Evolutionary conservation across 1,140 invertebrate species (phyloP).

Genomic region (Panulirus ornatus): DNA sequence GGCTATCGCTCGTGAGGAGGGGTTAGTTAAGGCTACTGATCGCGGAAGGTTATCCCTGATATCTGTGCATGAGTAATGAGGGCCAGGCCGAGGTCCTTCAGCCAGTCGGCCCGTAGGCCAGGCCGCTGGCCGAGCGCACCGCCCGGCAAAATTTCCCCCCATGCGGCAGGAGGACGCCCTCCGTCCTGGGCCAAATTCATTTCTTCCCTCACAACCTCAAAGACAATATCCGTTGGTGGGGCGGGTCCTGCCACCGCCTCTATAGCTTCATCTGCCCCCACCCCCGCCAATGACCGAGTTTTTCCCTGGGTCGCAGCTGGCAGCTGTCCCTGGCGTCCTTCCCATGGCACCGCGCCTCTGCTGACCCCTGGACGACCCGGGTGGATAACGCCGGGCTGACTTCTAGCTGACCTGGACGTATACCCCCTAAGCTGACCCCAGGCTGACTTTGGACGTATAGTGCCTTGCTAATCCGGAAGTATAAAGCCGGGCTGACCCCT

Average conservation of each 20-base stretch:
- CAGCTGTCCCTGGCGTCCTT: not conserved
- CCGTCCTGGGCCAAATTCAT: constrained; percentile 4
- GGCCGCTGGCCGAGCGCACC: not conserved
- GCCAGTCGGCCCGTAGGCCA: too few relatives aligned
- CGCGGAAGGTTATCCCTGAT: not conserved
- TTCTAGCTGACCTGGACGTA: not conserved
- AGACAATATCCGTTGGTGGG: constrained; percentile 71
- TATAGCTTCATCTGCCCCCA: constrained; percentile 64
- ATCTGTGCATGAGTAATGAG: not conserved
- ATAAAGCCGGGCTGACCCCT: too few relatives aligned
- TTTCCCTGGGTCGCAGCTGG: constrained; percentile 8
- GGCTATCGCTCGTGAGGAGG: constrained; percentile 41
- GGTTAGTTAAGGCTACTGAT: constrained; percentile 24
- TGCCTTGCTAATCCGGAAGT: not conserved
- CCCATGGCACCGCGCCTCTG: too few relatives aligned
- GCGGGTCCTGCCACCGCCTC: constrained; percentile 14
- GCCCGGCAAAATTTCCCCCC: too few relatives aligned
- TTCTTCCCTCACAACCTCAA: constrained; percentile 58
- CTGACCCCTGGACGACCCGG: not conserved
- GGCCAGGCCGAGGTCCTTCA: too few relatives aligned
- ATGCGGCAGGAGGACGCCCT: not conserved
- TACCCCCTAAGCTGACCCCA: not conserved
- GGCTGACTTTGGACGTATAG: not conserved
- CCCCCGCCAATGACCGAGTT: constrained; percentile 50
- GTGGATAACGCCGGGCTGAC: not conserved